phyloP scores from a whole-genome alignment of 2,888 invertebrate species.

The Dromius quadrimaculatus region DNA sequence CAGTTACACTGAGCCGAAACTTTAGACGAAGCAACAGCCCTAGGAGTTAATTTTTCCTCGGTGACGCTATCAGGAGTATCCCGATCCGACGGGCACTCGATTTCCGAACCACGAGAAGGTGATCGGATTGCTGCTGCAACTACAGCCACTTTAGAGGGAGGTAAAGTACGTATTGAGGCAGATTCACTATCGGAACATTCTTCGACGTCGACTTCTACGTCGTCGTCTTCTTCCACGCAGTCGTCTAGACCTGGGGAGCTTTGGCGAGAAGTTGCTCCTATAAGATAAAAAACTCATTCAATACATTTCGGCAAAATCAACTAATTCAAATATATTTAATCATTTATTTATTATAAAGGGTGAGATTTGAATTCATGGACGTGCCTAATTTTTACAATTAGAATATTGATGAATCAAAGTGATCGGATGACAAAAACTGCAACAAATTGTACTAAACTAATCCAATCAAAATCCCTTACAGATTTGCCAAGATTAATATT shows the following conservation, averaged over 20 bases:
- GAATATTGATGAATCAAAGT: too few relatives aligned
- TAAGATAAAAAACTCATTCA: neutral
- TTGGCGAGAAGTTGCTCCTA: slow-evolving; percentile 60
- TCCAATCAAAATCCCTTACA: too few relatives aligned
- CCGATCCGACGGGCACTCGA: slow-evolving; percentile 60
- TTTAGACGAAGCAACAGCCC: slow-evolving; percentile 30
- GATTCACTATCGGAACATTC: slow-evolving; percentile 72
- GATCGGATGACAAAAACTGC: too few relatives aligned
- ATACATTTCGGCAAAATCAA: too few relatives aligned
- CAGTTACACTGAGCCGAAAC: slow-evolving; percentile 70
- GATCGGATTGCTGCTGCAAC: slow-evolving; percentile 29
- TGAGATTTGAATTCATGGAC: too few relatives aligned
- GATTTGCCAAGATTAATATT: too few relatives aligned
- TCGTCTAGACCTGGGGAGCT: slow-evolving; percentile 68
- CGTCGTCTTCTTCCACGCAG: slow-evolving; percentile 67
- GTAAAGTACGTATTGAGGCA: slow-evolving; percentile 60
- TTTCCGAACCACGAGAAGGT: slow-evolving; percentile 39
- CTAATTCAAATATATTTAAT: too few relatives aligned
- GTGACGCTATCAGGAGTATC: slow-evolving; percentile 63
- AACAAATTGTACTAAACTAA: too few relatives aligned
- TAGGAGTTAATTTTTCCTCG: slow-evolving; percentile 58
- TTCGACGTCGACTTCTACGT: slow-evolving; percentile 72
- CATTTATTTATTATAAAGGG: too few relatives aligned
- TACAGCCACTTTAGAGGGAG: slow-evolving; percentile 24
- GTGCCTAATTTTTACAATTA: too few relatives aligned